Percentiles rank a stretch among this genome's conserved stretches.
Evolutionary conservation across 2,797 vertebrate genomes (phyloP).

Genomic region (Acropternis orthonyx): DNA sequence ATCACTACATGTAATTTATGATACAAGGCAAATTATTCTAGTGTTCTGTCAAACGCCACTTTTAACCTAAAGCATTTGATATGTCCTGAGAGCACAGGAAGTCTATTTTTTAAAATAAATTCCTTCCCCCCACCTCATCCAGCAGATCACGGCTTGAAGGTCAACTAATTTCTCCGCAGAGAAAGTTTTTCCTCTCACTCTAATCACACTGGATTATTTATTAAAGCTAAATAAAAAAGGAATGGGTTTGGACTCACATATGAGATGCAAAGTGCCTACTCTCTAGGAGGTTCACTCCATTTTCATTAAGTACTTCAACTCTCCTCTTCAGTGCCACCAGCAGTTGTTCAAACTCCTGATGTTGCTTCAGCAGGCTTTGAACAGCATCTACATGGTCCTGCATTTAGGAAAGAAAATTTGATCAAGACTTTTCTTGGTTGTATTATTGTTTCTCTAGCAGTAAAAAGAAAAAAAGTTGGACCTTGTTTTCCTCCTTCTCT

Average conservation of each 20-base stretch:
- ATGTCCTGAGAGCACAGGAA: background rate
- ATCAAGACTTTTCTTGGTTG: background rate
- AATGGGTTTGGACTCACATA: conserved; percentile 66
- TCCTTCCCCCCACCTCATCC: background rate
- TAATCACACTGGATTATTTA: background rate
- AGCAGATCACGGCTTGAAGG: background rate
- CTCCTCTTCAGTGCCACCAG: conserved; percentile 76
- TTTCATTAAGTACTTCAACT: conserved; percentile 71
- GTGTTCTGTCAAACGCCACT: background rate
- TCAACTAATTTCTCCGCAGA: background rate
- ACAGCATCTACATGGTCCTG: conserved; percentile 85
- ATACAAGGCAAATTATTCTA: background rate
- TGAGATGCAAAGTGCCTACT: conserved; percentile 75
- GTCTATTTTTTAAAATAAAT: background rate
- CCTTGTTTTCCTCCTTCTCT: background rate
- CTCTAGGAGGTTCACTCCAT: conserved; percentile 73
- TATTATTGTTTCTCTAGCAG: background rate
- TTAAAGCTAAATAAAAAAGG: background rate
- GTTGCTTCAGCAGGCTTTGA: conserved; percentile 81
- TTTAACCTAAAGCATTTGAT: background rate
- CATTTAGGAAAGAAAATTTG: background rate
- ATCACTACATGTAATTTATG: background rate
- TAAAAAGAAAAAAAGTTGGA: background rate
- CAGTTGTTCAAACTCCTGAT: conserved; percentile 81
- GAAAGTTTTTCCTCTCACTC: background rate